Evolutionary conservation across 2,888 invertebrate genomes (phyloP), one percentile per base, ranked within the genome.

Genomic region (Cybosia mesomella): DNA sequence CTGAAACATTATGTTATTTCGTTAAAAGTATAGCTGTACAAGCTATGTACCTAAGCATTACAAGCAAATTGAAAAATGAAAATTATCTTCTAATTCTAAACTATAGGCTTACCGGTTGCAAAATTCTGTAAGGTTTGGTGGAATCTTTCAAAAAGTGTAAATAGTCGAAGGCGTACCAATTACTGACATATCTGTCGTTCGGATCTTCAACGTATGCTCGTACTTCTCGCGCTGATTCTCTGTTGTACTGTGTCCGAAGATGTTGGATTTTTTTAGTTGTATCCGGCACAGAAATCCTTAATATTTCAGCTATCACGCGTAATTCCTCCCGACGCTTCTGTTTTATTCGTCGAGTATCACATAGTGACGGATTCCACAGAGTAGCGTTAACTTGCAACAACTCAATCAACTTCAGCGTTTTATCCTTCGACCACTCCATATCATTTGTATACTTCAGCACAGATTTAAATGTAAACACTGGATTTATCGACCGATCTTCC

Each of bases 241-340:
- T 92, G 78, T 96, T 96, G 76, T 96, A 96, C 72, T 96, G 96
- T 0, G 96, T 96, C 7, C 96, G 91, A 54, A 96, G 87, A 70
- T 96, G 96, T 74, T 96, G 96, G 64, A 96, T 96, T 76, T 96
- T 96, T 79, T 96, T 96, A 1, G 96, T 96, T 34, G 95, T 90
- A 75, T 96, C 96, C 7, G 93, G 90, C 32, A 87, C 89, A 77
- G 86, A 88, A 71, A 94, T 89, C 10, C 88, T 89, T 22, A 95
- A 85, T 65, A 90, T 82, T 28, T 90, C 90, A 0, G 94, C 87
- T 76, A 95, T 93, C n/a, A 85, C 84, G 0, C 92, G 88, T 68
- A 95, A 77, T 73, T 94, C 93, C 66, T 93, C 93, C 70, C 89
- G 92, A 13, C 95, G 90, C 78, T 93, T 95, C 77, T 93, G 94